Base-by-base conservation (phyloP, 2,797 vertebrate species). In the Cheirogaleus major region DNA sequence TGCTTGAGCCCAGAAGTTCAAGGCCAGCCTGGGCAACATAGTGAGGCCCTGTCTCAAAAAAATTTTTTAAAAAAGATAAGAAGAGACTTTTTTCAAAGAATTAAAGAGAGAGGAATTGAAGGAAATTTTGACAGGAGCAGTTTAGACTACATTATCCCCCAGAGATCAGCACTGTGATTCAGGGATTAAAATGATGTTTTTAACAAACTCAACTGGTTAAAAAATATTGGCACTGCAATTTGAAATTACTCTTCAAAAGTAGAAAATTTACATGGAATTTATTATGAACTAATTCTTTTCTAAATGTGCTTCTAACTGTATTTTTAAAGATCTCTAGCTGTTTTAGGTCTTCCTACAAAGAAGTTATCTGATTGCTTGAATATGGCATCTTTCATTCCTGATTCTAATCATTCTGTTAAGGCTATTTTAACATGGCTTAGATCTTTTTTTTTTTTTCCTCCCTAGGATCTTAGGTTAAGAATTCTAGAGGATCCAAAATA, bases 181-280 rank as follows among this genome's bases (percentile, higher is more conserved):
- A 88, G 92, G 20, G 20, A 65, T 94, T 50, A 57, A 94, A 95
- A 69, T 80, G 38, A 48, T 10, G 65, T 97, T 97, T 65, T 43
- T 95, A 67, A 93, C 20, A 89, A 85, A 95, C 2, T 80, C 72
- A 93, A 57, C 92, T 10, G 61, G 84, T 84, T 96, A 87, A 90
- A 89, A 88, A 93, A 93, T 59, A 89, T 92, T 88, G 92, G 50
- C 63, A 61, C 57, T 93, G 8, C 78, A 80, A 93, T 92, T 52
- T 59, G 59, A 96, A 96, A 30, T 17, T 83, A n/a, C 59, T 98
- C 91, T 85, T 80, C 72, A 92, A 80, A 96, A 96, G 86, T 61
- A 48, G 92, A 97, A 97, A 96, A 52, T 76, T 95, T 89, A 89
- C 91, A 88, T 93, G 82, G 35, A 92, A 95, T 93, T 90, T 95